phyloP scores from a whole-genome alignment of 2,113 vertebrate genomes.

The Pelodiscus sinensis region DNA sequence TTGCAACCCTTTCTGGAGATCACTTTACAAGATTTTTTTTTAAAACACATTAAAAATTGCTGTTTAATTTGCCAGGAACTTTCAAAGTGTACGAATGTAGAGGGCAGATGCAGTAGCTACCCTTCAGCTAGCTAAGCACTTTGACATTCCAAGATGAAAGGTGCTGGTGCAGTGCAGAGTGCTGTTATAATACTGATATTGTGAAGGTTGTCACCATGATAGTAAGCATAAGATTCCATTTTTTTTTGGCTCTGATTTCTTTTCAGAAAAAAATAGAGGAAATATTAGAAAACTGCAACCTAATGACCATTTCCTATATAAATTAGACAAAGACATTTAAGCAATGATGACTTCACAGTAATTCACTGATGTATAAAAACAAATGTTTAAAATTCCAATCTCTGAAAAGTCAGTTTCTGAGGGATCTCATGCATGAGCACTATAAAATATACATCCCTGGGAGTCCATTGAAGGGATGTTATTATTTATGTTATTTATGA shows the following conservation, averaged over 20 bases:
- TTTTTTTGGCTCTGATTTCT: slow-evolving; percentile 43
- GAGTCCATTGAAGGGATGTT: slow-evolving; percentile 13
- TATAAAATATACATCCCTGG: not conserved
- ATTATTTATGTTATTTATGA: slow-evolving; percentile 55
- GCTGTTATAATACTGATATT: slow-evolving; percentile 45
- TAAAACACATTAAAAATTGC: not conserved
- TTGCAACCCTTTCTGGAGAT: not conserved
- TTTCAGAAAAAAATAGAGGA: slow-evolving; percentile 33
- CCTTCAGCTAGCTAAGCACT: not conserved
- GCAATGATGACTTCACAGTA: not conserved
- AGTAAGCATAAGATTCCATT: slow-evolving; percentile 18
- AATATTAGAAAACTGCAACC: slow-evolving; percentile 16
- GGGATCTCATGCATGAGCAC: slow-evolving; percentile 18
- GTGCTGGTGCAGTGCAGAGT: slow-evolving; percentile 36
- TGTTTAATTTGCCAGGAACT: slow-evolving; percentile 2
- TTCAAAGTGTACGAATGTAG: not conserved
- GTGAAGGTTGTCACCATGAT: slow-evolving; percentile 1
- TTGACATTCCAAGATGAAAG: not conserved
- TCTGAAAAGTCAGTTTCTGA: not conserved
- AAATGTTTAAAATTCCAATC: not conserved
- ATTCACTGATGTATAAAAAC: not conserved
- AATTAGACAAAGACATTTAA: not conserved
- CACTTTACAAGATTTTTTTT: not conserved
- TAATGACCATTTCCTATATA: slow-evolving; percentile 16
- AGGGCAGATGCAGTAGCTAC: not conserved